Percentiles rank a stretch among this genome's conserved stretches.
These are phyloP conservation scores for Phallusia fumigata DNA, from an alignment of 23 tunicate genomes.

Conservation along the genomic window DNA sequence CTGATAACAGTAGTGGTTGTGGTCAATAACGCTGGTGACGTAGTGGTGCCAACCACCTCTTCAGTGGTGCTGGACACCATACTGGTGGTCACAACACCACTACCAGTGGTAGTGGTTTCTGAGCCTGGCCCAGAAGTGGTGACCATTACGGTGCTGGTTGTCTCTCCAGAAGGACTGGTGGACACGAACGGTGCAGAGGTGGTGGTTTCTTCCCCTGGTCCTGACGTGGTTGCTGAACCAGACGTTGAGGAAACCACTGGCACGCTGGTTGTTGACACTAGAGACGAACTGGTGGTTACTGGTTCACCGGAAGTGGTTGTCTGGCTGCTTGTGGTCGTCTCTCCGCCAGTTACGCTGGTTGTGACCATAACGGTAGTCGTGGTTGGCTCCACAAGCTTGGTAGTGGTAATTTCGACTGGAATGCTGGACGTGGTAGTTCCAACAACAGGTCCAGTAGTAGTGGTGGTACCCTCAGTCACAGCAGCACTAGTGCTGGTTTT, in stretches of 20 bases:
- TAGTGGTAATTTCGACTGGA: constrained; percentile 38
- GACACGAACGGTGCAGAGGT: neutral
- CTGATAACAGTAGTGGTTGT: constrained; percentile 25
- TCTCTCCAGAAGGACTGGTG: neutral
- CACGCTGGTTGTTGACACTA: constrained; percentile 1
- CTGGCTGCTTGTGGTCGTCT: constrained; percentile 20
- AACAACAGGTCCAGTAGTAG: neutral
- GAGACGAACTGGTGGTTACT: neutral
- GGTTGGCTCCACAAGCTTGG: constrained; percentile 31
- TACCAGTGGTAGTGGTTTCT: neutral
- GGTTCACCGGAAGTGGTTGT: constrained; percentile 17
- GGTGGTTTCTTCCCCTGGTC: neutral
- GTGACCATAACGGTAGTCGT: constrained; percentile 28
- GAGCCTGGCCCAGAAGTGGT: neutral
- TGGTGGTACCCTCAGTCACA: constrained; percentile 3
- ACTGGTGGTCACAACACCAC: constrained; percentile 24
- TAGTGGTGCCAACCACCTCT: constrained; percentile 32
- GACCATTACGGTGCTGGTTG: neutral
- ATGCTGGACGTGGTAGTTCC: neutral
- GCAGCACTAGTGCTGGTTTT: neutral
- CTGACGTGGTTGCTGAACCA: neutral
- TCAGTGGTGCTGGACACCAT: constrained; percentile 20
- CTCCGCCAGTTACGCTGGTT: constrained; percentile 24
- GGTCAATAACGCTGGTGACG: constrained; percentile 27
- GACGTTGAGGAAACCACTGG: neutral